Percentiles rank a stretch among this genome's conserved stretches.
phyloP scores from a whole-genome alignment of 2,113 vertebrate species.

The Daphoenositta chrysoptera region DNA sequence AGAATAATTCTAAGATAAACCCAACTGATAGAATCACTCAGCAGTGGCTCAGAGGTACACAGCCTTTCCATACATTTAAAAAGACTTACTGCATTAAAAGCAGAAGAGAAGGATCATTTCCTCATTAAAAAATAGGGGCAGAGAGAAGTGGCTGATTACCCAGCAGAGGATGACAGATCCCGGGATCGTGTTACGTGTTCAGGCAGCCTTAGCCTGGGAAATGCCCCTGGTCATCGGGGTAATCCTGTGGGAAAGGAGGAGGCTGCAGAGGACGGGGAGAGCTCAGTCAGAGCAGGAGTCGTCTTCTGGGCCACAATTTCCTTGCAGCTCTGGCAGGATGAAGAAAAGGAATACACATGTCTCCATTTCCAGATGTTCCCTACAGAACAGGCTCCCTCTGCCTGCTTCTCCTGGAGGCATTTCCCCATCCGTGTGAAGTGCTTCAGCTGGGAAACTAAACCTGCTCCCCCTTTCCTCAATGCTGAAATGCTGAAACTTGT shows the following conservation, averaged over 20 bases:
- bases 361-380: slow-evolving; percentile 40
- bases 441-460: not conserved
- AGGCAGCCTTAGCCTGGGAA: not conserved
- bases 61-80: not conserved
- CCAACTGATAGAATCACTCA: slow-evolving; percentile 7
- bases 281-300: not conserved
- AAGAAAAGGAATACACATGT: not conserved
- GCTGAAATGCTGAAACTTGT: not conserved
- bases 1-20: slow-evolving; percentile 35
- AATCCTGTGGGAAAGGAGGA: slow-evolving; percentile 1
- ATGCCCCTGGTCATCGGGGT: not conserved
- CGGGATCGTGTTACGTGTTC: fast-evolving
- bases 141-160: not conserved
- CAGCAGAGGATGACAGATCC: not conserved
- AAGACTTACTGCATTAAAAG: not conserved
- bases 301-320: not conserved
- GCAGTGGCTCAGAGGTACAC: not conserved
- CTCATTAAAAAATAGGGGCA: not conserved
- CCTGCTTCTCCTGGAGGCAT: slow-evolving; percentile 6
- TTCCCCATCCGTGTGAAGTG: not conserved
- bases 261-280: not conserved
- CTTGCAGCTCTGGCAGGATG: not conserved
- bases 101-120: not conserved
- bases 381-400: not conserved
- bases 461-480: not conserved